Evolutionary conservation across 2,113 vertebrate genomes (phyloP).

Genomic region (Stigmatopora nigra): DNA sequence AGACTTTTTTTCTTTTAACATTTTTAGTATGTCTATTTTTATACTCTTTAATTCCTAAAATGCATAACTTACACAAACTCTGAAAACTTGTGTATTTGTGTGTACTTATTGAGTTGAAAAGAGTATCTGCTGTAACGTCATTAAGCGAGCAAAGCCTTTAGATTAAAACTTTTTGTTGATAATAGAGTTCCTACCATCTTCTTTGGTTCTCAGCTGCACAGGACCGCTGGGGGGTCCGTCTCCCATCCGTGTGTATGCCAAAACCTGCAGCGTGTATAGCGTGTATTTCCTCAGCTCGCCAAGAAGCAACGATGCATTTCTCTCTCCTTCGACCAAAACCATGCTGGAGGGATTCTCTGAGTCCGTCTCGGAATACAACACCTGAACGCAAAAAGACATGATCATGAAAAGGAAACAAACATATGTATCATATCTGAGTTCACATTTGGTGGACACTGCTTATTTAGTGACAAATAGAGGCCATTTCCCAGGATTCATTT

Average conservation of each 20-base stretch:
- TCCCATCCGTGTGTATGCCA: conserved; percentile 84
- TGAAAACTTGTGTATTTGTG: too few species aligned
- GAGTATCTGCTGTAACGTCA: neutral
- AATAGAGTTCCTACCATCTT: conserved; percentile 75
- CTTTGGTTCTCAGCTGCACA: conserved; percentile 76
- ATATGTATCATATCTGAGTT: neutral
- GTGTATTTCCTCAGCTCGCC: conserved; percentile 75
- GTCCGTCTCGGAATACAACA: conserved; percentile 76
- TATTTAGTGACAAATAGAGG: too few species aligned
- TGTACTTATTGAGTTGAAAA: too few species aligned
- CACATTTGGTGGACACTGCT: too few species aligned
- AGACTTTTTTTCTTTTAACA: too few species aligned
- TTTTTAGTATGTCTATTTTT: neutral
- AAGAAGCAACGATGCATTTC: conserved; percentile 73
- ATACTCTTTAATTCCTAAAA: neutral
- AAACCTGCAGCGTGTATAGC: conserved; percentile 79
- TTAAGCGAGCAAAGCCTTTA: neutral
- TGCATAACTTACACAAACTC: too few species aligned
- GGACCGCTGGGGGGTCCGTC: conserved; percentile 79
- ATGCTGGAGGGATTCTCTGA: conserved; percentile 66
- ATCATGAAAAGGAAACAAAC: neutral
- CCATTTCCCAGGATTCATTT: too few species aligned
- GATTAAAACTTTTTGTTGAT: neutral
- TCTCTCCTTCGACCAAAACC: conserved; percentile 75
- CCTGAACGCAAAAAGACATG: conserved; percentile 55